A percentile compares a stretch with the other conserved stretches of the same genome.
Evolutionary conservation across 92 coral and sea anemone species (phyloP).

Genomic region (Zoanthus sociatus): DNA sequence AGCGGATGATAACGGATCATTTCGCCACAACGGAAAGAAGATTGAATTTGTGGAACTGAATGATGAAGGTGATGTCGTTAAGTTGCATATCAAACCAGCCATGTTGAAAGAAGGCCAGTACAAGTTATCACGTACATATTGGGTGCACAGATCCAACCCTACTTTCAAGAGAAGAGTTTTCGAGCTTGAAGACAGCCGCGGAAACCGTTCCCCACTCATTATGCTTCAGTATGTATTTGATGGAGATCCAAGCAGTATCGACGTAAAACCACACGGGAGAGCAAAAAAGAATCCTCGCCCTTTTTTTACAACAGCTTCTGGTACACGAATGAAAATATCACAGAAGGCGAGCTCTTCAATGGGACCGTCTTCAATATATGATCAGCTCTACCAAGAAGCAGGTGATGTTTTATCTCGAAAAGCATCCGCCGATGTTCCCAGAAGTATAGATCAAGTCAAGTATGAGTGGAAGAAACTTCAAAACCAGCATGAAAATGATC

Average conservation of each 20-base stretch:
- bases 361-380: too few species aligned
- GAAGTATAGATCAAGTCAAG: too few species aligned
- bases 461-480: slow-evolving; percentile 18
- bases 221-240: slow-evolving; percentile 34
- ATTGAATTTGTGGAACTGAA: too few species aligned
- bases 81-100: too few species aligned
- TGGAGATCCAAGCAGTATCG: slow-evolving; percentile 41
- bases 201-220: not conserved
- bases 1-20: slow-evolving; percentile 23
- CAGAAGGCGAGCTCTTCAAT: too few species aligned
- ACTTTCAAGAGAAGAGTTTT: slow-evolving; percentile 28
- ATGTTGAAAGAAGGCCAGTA: too few species aligned
- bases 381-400: too few species aligned
- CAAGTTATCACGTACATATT: slow-evolving; percentile 41
- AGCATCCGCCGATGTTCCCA: too few species aligned
- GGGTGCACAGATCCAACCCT: slow-evolving; percentile 50
- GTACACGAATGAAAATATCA: too few species aligned
- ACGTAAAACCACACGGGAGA: slow-evolving; percentile 39
- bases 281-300: slow-evolving; percentile 40
- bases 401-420: too few species aligned
- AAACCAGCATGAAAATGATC: not conserved
- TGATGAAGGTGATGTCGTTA: too few species aligned
- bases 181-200: not conserved
- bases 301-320: too few species aligned
- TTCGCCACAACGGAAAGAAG: not conserved